phyloP scores from a whole-genome alignment of 2,797 vertebrate genomes.

The Arrhamphus sclerolepis region DNA sequence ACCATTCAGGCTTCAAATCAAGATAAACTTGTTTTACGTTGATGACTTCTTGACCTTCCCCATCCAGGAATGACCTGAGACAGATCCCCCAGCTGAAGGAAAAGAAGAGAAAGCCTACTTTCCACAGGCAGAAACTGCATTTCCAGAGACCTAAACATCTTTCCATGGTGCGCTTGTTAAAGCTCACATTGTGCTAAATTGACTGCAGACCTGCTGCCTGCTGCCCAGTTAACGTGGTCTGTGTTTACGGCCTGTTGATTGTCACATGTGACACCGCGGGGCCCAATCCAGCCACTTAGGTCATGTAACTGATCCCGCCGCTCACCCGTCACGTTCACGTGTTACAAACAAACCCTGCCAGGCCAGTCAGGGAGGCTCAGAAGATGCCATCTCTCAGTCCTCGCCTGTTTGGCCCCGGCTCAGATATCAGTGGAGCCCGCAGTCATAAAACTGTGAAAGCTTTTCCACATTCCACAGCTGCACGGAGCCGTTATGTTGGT shows the following conservation, averaged over 20 bases:
- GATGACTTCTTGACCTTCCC: background rate
- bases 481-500: constrained; percentile 9
- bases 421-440: background rate
- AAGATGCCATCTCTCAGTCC: constrained; percentile 23
- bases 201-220: background rate
- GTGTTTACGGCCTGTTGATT: background rate
- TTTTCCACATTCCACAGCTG: constrained; percentile 19
- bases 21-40: background rate
- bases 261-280: constrained; percentile 5
- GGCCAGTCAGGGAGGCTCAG: background rate
- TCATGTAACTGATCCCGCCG: constrained; percentile 16
- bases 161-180: background rate
- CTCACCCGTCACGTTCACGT: constrained; percentile 4
- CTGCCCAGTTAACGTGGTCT: background rate
- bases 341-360: constrained; percentile 4
- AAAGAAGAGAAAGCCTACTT: too few relatives aligned
- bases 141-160: background rate
- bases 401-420: too few relatives aligned
- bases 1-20: background rate
- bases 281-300: background rate
- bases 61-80: background rate
- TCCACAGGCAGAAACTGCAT: too few relatives aligned
- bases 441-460: constrained; percentile 10
- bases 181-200: constrained; percentile 11
- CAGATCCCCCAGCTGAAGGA: too few relatives aligned